Evolutionary conservation across 2,797 vertebrate species (phyloP).

Genomic region (Cuniculus paca): DNA sequence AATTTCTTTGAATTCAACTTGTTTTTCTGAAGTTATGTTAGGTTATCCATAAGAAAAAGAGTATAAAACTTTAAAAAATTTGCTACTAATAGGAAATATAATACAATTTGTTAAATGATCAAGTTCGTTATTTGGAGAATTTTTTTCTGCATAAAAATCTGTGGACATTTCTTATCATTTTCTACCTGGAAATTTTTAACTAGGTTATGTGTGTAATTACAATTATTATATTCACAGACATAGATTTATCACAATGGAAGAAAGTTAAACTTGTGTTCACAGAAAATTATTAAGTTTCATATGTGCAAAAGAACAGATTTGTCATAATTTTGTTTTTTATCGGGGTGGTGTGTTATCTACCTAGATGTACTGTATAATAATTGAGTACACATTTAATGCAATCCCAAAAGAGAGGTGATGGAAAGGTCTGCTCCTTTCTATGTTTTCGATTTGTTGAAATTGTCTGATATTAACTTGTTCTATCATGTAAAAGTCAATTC

Average conservation of each 20-base stretch:
- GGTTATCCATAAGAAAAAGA: neutral
- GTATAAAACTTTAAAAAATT: neutral
- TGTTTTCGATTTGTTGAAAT: neutral
- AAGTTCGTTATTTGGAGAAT: neutral
- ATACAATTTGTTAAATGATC: neutral
- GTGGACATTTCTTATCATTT: neutral
- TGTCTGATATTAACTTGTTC: neutral
- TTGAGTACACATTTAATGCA: neutral
- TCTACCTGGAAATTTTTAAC: neutral
- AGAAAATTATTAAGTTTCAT: neutral
- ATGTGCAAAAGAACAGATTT: neutral
- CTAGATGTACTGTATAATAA: neutral
- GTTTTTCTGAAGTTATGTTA: neutral
- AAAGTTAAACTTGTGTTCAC: neutral
- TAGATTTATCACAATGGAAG: neutral
- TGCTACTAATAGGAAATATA: neutral
- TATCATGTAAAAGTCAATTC: neutral
- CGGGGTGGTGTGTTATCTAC: neutral
- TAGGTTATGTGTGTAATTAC: neutral
- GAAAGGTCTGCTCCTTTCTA: neutral
- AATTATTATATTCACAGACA: neutral
- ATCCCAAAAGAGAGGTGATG: neutral
- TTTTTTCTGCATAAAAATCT: neutral
- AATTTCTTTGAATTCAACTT: neutral
- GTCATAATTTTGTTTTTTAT: neutral